A percentile compares a stretch with the other conserved stretches of the same genome.
phyloP scores from a whole-genome alignment of 2,888 invertebrate genomes.

The Cosmopolites sordidus region DNA sequence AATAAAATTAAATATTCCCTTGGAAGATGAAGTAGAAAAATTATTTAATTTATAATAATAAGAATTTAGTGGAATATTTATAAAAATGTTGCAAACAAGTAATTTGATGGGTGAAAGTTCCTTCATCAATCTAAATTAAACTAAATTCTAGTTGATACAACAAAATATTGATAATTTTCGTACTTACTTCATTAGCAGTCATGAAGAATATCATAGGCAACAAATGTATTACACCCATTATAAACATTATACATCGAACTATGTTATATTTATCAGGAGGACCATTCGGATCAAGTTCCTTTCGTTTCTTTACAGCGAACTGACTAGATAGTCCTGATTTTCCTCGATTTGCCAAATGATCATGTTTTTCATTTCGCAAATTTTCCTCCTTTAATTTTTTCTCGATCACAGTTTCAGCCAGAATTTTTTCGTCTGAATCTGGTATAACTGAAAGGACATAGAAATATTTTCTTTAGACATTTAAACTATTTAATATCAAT shows the following conservation, averaged over 20 bases:
- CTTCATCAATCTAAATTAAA: too few species aligned
- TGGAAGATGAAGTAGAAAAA: too few species aligned
- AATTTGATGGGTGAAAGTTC: too few species aligned
- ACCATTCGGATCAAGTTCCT: conserved; percentile 14
- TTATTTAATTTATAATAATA: background rate
- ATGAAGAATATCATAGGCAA: conserved; percentile 18
- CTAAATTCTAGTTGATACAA: too few species aligned
- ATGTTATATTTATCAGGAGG: conserved; percentile 13
- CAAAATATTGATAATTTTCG: too few species aligned
- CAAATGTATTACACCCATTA: conserved; percentile 16
- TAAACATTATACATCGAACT: conserved; percentile 10
- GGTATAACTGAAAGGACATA: background rate
- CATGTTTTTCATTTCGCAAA: background rate
- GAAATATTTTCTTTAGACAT: background rate
- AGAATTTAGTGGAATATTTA: background rate
- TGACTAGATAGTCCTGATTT: background rate
- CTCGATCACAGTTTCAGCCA: background rate
- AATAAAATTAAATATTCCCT: too few species aligned
- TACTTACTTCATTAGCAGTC: conserved; percentile 18
- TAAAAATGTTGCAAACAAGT: too few species aligned
- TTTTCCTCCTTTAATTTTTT: background rate
- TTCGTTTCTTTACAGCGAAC: background rate
- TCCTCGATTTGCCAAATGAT: too few species aligned
- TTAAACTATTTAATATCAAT: too few species aligned
- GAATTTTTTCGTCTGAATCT: background rate